Conservation (phyloP, 92 coral and sea anemone species). For the Zoanthus gigantus region DNA sequence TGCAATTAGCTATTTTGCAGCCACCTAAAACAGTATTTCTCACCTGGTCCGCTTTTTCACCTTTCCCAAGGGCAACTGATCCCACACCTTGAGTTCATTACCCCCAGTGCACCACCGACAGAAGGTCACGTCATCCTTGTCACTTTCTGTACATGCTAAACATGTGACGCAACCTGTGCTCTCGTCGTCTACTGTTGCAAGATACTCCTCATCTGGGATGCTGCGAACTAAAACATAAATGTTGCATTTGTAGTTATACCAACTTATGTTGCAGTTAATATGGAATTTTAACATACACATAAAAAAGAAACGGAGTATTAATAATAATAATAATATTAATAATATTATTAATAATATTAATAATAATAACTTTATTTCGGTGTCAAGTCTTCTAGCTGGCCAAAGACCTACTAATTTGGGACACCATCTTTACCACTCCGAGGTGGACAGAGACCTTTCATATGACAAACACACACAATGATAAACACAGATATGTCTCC, state of each 20-base stretch:
- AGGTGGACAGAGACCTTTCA: too few relatives aligned
- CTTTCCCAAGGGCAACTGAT: conserved; percentile 78
- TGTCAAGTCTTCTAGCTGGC: too few relatives aligned
- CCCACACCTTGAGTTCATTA: conserved; percentile 91
- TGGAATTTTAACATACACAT: background rate
- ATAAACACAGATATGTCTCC: too few relatives aligned
- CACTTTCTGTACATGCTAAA: conserved; percentile 77
- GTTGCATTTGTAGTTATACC: background rate
- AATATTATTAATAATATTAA: too few relatives aligned
- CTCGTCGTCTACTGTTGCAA: conserved; percentile 92
- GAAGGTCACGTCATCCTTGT: conserved; percentile 73
- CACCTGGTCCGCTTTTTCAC: conserved; percentile 90
- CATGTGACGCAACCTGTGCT: conserved; percentile 92
- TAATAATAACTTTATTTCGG: too few relatives aligned
- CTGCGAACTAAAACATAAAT: conserved; percentile 76
- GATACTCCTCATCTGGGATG: conserved; percentile 87
- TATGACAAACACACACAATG: too few relatives aligned
- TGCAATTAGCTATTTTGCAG: background rate
- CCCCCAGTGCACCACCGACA: conserved; percentile 98
- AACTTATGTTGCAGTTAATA: background rate
- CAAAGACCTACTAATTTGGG: too few relatives aligned
- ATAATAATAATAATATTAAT: too few relatives aligned
- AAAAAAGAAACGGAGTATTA: background rate
- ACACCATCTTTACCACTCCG: too few relatives aligned
- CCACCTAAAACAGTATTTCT: background rate